Conservation (phyloP, 2,888 invertebrate species). For the Ophion obscuratus region DNA sequence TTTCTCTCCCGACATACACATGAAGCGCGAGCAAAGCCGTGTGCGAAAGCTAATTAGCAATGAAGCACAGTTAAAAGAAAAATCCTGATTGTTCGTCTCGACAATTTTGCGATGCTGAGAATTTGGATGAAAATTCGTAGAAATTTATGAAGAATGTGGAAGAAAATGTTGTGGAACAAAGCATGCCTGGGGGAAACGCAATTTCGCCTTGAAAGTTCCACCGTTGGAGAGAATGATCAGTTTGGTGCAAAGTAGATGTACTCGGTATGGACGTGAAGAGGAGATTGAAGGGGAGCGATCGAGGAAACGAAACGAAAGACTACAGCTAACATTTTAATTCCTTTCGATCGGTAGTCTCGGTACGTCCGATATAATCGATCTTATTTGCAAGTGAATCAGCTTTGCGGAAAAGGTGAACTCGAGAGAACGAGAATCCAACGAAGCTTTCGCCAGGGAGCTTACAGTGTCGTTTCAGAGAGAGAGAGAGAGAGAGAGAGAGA, state of each 20-base stretch:
- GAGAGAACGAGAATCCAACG: constrained; percentile 38
- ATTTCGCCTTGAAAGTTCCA: not conserved
- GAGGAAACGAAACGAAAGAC: constrained; percentile 44
- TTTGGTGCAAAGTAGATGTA: not conserved
- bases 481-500: constrained; percentile 48
- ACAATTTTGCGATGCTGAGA: not conserved
- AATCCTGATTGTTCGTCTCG: not conserved
- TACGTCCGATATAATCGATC: constrained; percentile 78
- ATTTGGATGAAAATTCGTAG: not conserved
- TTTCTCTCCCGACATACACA: too few relatives aligned
- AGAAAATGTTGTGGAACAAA: not conserved
- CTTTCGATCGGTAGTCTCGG: constrained; percentile 72
- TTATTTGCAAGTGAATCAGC: constrained; percentile 79
- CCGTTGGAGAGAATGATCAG: constrained; percentile 19
- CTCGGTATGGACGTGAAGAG: constrained; percentile 11
- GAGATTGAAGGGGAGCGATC: constrained; percentile 16
- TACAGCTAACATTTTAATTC: constrained; percentile 73
- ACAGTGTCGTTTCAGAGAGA: constrained; percentile 62
- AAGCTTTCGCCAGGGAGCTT: constrained; percentile 46
- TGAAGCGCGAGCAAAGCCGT: not conserved
- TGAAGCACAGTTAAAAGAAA: constrained; percentile 11
- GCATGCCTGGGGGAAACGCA: not conserved
- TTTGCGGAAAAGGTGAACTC: constrained; percentile 46
- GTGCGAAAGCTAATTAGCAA: not conserved
- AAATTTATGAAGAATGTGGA: not conserved